Conservation (phyloP, 1,140 invertebrate genomes). For the Linepithema humile region DNA sequence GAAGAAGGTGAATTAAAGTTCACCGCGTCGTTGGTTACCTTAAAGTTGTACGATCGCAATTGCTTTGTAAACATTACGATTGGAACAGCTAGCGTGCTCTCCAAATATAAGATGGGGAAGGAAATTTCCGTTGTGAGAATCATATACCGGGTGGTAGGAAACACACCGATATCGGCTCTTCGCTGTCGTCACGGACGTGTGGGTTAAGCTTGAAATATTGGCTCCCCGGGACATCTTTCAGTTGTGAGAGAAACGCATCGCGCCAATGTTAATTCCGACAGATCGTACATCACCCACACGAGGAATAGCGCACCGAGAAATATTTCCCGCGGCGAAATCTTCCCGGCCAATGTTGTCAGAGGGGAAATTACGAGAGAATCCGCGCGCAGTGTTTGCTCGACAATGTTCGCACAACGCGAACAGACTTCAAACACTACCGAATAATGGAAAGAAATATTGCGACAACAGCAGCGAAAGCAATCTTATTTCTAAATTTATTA, state of each 20-base stretch:
- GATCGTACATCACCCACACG: constrained; percentile 16
- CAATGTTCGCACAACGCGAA: constrained; percentile 10
- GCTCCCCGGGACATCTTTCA: constrained; percentile 30
- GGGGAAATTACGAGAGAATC: constrained; percentile 24
- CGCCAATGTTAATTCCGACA: constrained; percentile 54
- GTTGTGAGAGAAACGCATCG: constrained; percentile 18
- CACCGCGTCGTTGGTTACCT: not conserved
- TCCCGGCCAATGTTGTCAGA: constrained; percentile 18
- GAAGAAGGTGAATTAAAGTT: not conserved
- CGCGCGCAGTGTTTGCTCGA: constrained; percentile 12
- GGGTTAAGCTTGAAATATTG: constrained; percentile 66
- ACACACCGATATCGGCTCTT: constrained; percentile 22
- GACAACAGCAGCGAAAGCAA: not conserved
- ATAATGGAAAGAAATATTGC: not conserved
- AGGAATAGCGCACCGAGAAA: constrained; percentile 3
- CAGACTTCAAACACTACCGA: not conserved
- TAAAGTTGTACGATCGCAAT: not conserved
- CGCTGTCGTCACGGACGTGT: not conserved
- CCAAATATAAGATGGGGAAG: not conserved
- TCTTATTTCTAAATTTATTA: not conserved
- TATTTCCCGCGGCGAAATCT: constrained; percentile 37
- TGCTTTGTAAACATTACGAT: constrained; percentile 8
- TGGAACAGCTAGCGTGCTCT: not conserved
- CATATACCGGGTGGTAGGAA: constrained; percentile 18
- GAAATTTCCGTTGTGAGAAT: not conserved